Evolutionary conservation across 2,113 vertebrate species (phyloP).

Genomic region (Campylorhamphus procurvoides): DNA sequence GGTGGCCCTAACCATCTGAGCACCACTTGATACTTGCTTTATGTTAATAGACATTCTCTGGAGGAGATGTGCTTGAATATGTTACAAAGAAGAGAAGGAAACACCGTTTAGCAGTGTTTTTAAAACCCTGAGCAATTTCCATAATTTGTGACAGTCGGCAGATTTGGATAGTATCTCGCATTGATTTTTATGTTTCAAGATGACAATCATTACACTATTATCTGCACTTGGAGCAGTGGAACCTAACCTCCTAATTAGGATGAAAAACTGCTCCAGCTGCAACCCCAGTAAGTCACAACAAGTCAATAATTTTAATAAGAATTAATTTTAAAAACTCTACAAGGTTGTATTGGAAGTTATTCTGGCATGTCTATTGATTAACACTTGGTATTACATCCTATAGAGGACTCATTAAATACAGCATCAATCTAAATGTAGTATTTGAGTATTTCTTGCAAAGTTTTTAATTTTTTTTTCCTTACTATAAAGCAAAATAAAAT

Average conservation of each 20-base stretch:
- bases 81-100: conserved; percentile 22
- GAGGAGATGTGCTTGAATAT: conserved; percentile 24
- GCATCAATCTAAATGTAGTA: conserved; percentile 81
- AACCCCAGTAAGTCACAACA: conserved; percentile 78
- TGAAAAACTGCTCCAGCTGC: conserved; percentile 76
- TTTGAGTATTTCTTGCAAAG: conserved; percentile 53
- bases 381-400: conserved; percentile 90
- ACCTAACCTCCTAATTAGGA: conserved; percentile 82
- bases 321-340: conserved; percentile 89
- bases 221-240: conserved; percentile 75
- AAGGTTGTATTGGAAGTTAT: conserved; percentile 89
- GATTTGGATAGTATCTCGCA: conserved; percentile 69
- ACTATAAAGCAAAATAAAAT: not conserved
- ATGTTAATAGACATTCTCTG: conserved; percentile 25
- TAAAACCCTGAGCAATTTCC: conserved; percentile 71
- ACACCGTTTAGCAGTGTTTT: conserved; percentile 46
- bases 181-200: conserved; percentile 76
- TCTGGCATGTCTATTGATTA: conserved; percentile 92
- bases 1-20: conserved; percentile 18
- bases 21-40: conserved; percentile 54
- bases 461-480: not conserved
- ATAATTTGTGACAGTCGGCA: conserved; percentile 74
- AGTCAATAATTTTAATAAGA: conserved; percentile 91
- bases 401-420: conserved; percentile 88
- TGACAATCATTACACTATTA: conserved; percentile 83